Conservation (phyloP, 2,797 vertebrate genomes). For the Columba guinea region DNA sequence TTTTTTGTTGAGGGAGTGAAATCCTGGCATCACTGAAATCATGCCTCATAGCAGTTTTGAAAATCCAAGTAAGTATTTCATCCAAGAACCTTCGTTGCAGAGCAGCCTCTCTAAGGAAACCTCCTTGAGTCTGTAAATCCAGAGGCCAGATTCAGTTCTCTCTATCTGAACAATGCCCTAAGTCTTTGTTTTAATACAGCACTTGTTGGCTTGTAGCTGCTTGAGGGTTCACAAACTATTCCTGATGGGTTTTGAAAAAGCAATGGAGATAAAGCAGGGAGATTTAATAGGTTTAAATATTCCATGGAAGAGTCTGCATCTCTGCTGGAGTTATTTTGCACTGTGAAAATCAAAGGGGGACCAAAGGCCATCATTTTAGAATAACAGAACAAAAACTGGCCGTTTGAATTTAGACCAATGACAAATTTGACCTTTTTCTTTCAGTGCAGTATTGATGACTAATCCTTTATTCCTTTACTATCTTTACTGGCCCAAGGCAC, state of each 20-base stretch:
- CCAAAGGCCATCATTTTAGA: not conserved
- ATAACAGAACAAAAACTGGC: not conserved
- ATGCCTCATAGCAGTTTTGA: not conserved
- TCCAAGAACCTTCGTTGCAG: not conserved
- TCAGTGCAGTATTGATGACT: slow-evolving; percentile 15
- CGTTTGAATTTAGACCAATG: slow-evolving; percentile 11
- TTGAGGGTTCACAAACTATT: not conserved
- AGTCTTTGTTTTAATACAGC: not conserved
- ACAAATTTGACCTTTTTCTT: slow-evolving; percentile 43
- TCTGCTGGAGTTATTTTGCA: not conserved
- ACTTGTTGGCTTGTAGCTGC: not conserved
- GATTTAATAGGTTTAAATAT: not conserved
- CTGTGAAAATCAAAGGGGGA: not conserved
- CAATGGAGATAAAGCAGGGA: not conserved
- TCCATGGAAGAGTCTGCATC: not conserved
- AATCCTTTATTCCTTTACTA: slow-evolving; percentile 39
- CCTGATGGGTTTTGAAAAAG: not conserved
- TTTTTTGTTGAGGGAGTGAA: not conserved
- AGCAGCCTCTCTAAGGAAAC: not conserved
- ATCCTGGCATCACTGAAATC: not conserved
- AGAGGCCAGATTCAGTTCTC: not conserved
- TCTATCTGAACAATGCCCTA: not conserved
- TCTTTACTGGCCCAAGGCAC: slow-evolving; percentile 15
- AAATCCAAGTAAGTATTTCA: not conserved
- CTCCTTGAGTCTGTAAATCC: not conserved